Percentiles rank a stretch among this genome's conserved stretches.
Conservation (phyloP, 2,888 invertebrate species). For the Cheilosia soror region DNA sequence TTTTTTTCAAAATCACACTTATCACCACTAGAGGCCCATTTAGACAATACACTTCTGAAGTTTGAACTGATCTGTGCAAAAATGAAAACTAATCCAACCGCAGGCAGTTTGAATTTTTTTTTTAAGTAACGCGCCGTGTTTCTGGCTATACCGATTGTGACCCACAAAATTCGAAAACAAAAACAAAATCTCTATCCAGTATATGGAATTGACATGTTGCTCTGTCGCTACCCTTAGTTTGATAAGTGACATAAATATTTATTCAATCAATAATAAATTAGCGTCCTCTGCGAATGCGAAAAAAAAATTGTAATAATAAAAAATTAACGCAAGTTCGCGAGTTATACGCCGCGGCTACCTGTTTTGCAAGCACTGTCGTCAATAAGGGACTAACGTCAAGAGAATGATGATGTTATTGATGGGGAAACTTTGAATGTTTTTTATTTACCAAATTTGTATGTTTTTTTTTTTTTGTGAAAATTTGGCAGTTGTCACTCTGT, state of each 20-base stretch:
- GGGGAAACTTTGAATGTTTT: slow-evolving; percentile 1
- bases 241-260: slow-evolving; percentile 57
- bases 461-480: background rate
- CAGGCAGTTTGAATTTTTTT: slow-evolving; percentile 22
- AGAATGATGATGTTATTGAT: slow-evolving; percentile 15
- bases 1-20: background rate
- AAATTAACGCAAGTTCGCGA: slow-evolving; percentile 29
- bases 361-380: slow-evolving; percentile 12
- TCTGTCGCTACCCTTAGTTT: slow-evolving; percentile 30
- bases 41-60: slow-evolving; percentile 22
- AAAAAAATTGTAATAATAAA: background rate
- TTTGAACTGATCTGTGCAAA: slow-evolving; percentile 42
- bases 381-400: slow-evolving; percentile 29
- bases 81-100: slow-evolving; percentile 57
- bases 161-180: slow-evolving; percentile 21
- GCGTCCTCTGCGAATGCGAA: slow-evolving; percentile 43
- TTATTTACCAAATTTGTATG: background rate
- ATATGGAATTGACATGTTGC: slow-evolving; percentile 17
- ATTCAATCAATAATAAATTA: slow-evolving; percentile 65
- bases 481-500: slow-evolving; percentile 13
- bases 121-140: background rate
- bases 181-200: slow-evolving; percentile 18
- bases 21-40: background rate
- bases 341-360: slow-evolving; percentile 12
- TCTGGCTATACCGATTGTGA: background rate